These are phyloP conservation scores for Drosophila ercepeae DNA, from an alignment of 1,140 invertebrate genomes.

Conservation along the genomic window DNA sequence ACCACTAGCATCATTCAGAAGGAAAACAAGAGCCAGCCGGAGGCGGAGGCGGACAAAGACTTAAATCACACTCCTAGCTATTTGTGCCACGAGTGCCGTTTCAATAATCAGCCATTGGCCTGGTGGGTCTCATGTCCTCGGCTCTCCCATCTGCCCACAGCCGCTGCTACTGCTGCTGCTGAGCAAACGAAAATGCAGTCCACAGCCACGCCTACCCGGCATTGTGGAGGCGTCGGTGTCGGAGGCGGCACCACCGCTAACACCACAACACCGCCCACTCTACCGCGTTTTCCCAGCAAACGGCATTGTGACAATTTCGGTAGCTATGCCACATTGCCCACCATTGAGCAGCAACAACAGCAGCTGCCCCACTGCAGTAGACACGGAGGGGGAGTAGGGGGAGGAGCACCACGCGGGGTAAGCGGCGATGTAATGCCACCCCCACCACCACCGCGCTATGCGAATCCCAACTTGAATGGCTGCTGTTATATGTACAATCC, in stretches of 20 bases:
- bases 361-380: constrained; percentile 58
- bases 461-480: constrained; percentile 52
- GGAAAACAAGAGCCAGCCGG: constrained; percentile 7
- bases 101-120: constrained; percentile 78
- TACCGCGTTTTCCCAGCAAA: constrained; percentile 60
- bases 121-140: constrained; percentile 83
- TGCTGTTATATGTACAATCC: constrained; percentile 75
- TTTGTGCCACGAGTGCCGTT: constrained; percentile 73
- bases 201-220: constrained; percentile 25
- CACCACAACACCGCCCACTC: constrained; percentile 17
- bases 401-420: not conserved
- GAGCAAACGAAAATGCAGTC: constrained; percentile 53
- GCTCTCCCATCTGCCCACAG: constrained; percentile 59
- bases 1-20: constrained; percentile 2
- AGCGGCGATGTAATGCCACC: constrained; percentile 14
- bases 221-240: constrained; percentile 22
- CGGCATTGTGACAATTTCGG: constrained; percentile 75
- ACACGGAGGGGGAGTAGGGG: constrained; percentile 37
- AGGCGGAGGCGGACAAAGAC: not conserved
- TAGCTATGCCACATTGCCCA: constrained; percentile 74
- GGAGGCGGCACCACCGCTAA: not conserved
- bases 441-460: constrained; percentile 53
- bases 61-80: constrained; percentile 43
- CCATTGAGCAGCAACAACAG: constrained; percentile 56
- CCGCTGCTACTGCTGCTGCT: not conserved